phyloP scores from a whole-genome alignment of 2,888 invertebrate species.

The Polymixis lichenea region DNA sequence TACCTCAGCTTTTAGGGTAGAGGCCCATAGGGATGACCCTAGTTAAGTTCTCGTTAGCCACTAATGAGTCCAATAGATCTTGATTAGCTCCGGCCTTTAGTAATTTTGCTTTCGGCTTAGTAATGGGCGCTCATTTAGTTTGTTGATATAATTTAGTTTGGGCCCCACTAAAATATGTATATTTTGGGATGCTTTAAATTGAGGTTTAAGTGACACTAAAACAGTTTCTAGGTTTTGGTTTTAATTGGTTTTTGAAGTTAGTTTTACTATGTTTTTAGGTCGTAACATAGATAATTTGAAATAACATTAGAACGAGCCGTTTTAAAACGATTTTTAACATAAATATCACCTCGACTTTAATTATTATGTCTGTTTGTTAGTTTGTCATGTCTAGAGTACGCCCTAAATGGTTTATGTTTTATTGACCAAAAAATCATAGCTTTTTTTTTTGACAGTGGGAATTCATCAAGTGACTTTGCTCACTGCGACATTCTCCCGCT shows the following conservation, averaged over 20 bases:
- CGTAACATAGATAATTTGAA: background rate
- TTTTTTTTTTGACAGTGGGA: too few species aligned
- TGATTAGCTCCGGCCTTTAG: constrained; percentile 66
- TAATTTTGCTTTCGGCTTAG: constrained; percentile 62
- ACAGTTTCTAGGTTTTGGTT: constrained; percentile 15
- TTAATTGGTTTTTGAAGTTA: constrained; percentile 28
- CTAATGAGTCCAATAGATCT: constrained; percentile 71
- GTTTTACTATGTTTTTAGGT: constrained; percentile 9
- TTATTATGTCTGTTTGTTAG: too few species aligned
- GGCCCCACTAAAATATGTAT: constrained; percentile 50
- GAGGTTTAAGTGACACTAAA: constrained; percentile 35
- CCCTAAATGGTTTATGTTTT: too few species aligned
- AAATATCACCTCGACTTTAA: too few species aligned
- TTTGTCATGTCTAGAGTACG: too few species aligned
- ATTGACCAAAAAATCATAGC: too few species aligned
- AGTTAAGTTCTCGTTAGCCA: constrained; percentile 70
- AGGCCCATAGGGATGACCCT: constrained; percentile 67
- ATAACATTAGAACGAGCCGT: background rate
- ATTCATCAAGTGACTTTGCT: too few species aligned
- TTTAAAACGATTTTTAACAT: too few species aligned
- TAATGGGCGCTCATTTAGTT: constrained; percentile 60
- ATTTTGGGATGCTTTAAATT: constrained; percentile 32
- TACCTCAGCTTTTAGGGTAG: constrained; percentile 66
- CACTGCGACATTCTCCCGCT: too few species aligned
- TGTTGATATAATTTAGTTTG: constrained; percentile 56